phyloP scores from a whole-genome alignment of 2,113 vertebrate genomes.

The Philantomba maxwellii region DNA sequence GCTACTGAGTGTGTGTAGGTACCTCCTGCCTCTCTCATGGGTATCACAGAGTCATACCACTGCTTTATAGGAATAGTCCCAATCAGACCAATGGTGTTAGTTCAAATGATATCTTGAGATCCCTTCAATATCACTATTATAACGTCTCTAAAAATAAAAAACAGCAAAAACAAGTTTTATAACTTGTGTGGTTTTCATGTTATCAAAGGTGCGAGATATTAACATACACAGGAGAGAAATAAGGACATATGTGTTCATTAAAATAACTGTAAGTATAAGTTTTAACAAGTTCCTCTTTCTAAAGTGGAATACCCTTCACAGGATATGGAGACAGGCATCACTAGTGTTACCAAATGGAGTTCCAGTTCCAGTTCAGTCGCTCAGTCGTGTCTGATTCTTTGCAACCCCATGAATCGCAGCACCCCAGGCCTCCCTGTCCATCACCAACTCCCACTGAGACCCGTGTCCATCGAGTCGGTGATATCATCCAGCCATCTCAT shows the following conservation, averaged over 20 bases:
- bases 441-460: too few relatives aligned
- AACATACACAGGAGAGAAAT: not conserved
- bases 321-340: not conserved
- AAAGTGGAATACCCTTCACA: not conserved
- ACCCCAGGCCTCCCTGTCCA: too few relatives aligned
- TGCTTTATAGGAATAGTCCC: not conserved
- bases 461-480: too few relatives aligned
- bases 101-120: not conserved
- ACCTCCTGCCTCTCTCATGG: accelerated
- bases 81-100: not conserved
- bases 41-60: not conserved
- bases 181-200: not conserved
- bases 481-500: too few relatives aligned
- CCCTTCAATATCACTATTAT: not conserved
- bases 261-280: not conserved
- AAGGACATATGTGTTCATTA: not conserved
- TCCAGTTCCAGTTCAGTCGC: too few relatives aligned
- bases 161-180: not conserved
- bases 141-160: not conserved
- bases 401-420: too few relatives aligned
- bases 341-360: not conserved
- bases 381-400: too few relatives aligned
- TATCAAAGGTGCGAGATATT: not conserved
- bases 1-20: accelerated
- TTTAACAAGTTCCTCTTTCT: not conserved